Percentiles rank a stretch among this genome's conserved stretches.
phyloP scores from a whole-genome alignment of 2,797 vertebrate genomes.

The Chaetophractus vellerosus region DNA sequence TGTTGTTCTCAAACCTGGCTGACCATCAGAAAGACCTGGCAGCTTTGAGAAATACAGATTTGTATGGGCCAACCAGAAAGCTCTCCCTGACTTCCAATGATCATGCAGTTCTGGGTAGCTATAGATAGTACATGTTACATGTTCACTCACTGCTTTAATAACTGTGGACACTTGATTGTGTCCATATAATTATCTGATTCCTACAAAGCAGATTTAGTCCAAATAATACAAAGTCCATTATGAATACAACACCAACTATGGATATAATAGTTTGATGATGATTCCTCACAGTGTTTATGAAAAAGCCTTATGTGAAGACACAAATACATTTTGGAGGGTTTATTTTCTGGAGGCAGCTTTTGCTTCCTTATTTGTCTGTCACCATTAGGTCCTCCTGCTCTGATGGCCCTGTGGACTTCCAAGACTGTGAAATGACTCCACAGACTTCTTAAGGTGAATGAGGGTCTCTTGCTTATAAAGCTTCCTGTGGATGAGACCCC shows the following conservation, averaged over 20 bases:
- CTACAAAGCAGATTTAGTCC: background rate
- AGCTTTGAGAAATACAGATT: background rate
- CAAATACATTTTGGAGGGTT: background rate
- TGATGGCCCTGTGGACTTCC: background rate
- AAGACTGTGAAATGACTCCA: background rate
- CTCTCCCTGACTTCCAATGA: background rate
- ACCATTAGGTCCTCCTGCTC: background rate
- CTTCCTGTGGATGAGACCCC: background rate
- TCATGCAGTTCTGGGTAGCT: background rate
- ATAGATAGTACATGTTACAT: background rate
- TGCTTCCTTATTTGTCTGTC: background rate
- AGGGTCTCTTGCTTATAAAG: background rate
- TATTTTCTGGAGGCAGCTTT: background rate
- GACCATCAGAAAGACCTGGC: background rate
- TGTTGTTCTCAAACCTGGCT: background rate
- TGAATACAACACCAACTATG: background rate
- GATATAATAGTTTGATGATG: background rate
- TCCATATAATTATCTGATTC: slow-evolving; percentile 21
- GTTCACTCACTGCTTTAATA: background rate
- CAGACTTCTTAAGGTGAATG: background rate
- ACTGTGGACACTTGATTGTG: slow-evolving; percentile 1
- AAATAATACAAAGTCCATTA: background rate
- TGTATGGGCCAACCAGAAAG: background rate
- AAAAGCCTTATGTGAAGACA: background rate
- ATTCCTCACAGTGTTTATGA: background rate